phyloP scores from a whole-genome alignment of 1,140 invertebrate genomes.

The Dendrolimus kikuchii region DNA sequence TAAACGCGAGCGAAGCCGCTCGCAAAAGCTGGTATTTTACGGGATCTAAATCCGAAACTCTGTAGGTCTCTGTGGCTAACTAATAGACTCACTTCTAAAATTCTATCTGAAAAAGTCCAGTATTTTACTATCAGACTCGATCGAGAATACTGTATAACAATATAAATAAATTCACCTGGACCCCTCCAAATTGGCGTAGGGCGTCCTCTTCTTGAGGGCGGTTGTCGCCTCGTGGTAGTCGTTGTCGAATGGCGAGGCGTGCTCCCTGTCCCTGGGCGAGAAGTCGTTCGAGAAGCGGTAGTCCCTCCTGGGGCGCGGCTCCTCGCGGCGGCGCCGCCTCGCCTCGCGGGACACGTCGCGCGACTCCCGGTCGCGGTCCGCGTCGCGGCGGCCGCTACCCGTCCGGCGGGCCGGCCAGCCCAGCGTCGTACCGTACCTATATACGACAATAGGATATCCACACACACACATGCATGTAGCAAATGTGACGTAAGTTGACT shows the following conservation, averaged over 20 bases:
- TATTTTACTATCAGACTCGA: not conserved
- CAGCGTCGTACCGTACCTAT: constrained; percentile 58
- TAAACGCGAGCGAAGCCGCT: no score
- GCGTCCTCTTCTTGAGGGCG: constrained; percentile 43
- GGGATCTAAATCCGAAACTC: no score
- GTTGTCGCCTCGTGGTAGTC: constrained; percentile 74
- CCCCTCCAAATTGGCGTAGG: constrained; percentile 53
- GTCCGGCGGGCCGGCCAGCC: constrained; percentile 51
- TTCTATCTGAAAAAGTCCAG: no score
- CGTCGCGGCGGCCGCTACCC: constrained; percentile 30
- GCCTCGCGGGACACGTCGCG: constrained; percentile 8
- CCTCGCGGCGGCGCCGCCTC: constrained; percentile 35
- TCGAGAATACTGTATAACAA: no score
- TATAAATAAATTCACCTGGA: constrained; percentile 33
- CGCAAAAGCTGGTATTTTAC: no score
- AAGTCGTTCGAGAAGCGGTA: constrained; percentile 74
- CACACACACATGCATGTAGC: no score
- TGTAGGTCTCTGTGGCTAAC: not conserved
- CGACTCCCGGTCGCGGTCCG: constrained; percentile 30
- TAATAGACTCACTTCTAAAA: not conserved
- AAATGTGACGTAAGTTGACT: no score
- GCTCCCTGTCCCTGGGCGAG: constrained; percentile 70
- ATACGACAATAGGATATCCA: no score
- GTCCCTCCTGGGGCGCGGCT: constrained; percentile 43
- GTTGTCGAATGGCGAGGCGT: constrained; percentile 80